Evolutionary conservation across 1,140 invertebrate genomes (phyloP).

Genomic region (honey bee (Apis mellifera)): Amel_HAv3.1 CM009931.2:27601501-27602000

Average conservation of each 20-base stretch:
- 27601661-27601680: slow-evolving; percentile 12
- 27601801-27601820: not conserved
- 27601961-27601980: slow-evolving; percentile 62
- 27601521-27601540: no score
- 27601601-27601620: slow-evolving; percentile 12
- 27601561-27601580: not conserved
- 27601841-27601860: not conserved
- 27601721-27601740: not conserved
- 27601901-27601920: slow-evolving; percentile 55
- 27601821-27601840: not conserved
- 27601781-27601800: slow-evolving; percentile 44
- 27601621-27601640: slow-evolving; percentile 28
- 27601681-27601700: slow-evolving; percentile 5
- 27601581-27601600: not conserved
- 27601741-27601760: slow-evolving; percentile 33
- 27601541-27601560: not conserved
- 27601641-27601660: slow-evolving; percentile 16
- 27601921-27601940: slow-evolving; percentile 66
- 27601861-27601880: not conserved
- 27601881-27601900: slow-evolving; percentile 17
- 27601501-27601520: not conserved
- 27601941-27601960: slow-evolving; percentile 47
- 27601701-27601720: not conserved
- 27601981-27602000: slow-evolving; percentile 74
- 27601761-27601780: slow-evolving; percentile 66